These are phyloP conservation scores for Malurus alboscapulatus DNA, from an alignment of 2,113 vertebrate genomes.

Conservation along the genomic window DNA sequence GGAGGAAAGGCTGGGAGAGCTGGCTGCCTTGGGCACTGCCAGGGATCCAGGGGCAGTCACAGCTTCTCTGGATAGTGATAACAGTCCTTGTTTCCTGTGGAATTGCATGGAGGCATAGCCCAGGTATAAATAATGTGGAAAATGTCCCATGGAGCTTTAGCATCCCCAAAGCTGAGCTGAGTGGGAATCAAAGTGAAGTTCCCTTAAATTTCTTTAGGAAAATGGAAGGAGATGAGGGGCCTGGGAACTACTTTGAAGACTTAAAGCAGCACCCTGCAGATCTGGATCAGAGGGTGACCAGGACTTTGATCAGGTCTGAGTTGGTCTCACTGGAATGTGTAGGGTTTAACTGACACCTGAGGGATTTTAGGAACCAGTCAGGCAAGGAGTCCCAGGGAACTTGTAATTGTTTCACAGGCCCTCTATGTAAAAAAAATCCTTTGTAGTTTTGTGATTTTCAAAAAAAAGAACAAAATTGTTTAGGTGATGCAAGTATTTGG, in stretches of 20 bases:
- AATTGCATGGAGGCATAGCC: not conserved
- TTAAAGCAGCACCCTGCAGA: not conserved
- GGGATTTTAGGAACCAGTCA: not conserved
- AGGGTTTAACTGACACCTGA: not conserved
- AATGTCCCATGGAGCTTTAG: not conserved
- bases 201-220: not conserved
- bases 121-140: not conserved
- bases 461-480: not conserved
- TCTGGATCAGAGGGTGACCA: not conserved
- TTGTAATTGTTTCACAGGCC: not conserved
- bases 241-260: not conserved
- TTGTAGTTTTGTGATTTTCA: not conserved
- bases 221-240: not conserved
- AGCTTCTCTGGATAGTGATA: not conserved
- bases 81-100: not conserved
- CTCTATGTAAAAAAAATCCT: not conserved
- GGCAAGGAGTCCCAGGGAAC: not conserved
- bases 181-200: not conserved
- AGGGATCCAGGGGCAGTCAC: not conserved
- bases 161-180: not conserved
- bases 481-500: not conserved
- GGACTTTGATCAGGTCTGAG: not conserved
- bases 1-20: too few species aligned
- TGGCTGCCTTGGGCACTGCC: not conserved
- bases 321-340: not conserved